Conservation (phyloP, 2,797 vertebrate species). For the Phoeniculus purpureus region DNA sequence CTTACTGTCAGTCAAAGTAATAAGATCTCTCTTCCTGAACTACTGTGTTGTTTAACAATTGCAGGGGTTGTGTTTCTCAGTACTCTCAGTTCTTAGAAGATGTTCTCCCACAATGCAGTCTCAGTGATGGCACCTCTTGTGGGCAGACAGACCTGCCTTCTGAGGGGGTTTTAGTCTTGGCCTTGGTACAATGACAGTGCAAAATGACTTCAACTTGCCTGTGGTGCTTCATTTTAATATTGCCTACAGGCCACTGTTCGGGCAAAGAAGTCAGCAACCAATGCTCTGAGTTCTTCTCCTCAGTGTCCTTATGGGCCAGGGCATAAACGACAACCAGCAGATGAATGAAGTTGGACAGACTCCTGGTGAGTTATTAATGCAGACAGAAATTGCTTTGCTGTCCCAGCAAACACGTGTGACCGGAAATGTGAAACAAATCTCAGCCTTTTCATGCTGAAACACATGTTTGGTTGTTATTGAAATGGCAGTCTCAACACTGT, state of each 20-base stretch:
- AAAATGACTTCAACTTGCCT: background rate
- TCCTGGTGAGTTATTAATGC: background rate
- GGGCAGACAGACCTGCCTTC: background rate
- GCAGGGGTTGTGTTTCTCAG: background rate
- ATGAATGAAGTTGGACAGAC: background rate
- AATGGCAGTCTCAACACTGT: background rate
- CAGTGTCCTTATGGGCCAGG: background rate
- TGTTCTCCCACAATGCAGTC: rapidly evolving
- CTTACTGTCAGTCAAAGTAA: background rate
- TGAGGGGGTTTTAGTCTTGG: background rate
- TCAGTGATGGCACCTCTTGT: background rate
- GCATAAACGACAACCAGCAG: background rate
- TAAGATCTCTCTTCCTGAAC: background rate
- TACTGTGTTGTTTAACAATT: background rate
- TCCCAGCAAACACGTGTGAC: background rate
- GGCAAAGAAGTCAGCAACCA: background rate
- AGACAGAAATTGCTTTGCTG: background rate
- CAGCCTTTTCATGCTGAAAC: background rate
- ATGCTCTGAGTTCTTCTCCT: background rate
- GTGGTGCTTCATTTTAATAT: background rate
- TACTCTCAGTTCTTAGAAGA: background rate
- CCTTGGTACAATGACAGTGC: background rate
- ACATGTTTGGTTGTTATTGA: background rate
- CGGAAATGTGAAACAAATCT: background rate
- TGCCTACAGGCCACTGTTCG: background rate